Evolutionary conservation across 92 coral and sea anemone species (phyloP).

Genomic region (Heteractis magnifica): DNA sequence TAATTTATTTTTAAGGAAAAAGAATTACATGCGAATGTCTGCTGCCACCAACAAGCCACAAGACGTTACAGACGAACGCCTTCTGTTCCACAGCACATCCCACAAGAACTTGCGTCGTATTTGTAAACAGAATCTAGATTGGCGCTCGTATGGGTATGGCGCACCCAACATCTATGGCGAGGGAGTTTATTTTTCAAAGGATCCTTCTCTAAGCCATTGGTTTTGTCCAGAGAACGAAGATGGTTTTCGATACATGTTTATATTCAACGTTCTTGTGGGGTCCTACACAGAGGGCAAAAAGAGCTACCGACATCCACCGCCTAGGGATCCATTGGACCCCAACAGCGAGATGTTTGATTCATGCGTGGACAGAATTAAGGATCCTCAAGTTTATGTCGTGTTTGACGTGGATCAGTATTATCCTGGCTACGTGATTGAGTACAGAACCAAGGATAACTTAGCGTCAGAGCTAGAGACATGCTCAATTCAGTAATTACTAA

Average conservation of each 20-base stretch:
- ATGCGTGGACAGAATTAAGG: constrained; percentile 63
- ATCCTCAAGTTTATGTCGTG: constrained; percentile 68
- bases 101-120: constrained; percentile 49
- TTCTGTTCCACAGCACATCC: constrained; percentile 64
- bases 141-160: constrained; percentile 51
- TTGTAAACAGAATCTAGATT: constrained; percentile 69
- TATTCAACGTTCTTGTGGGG: constrained; percentile 77
- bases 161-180: constrained; percentile 54
- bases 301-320: constrained; percentile 43
- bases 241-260: constrained; percentile 56
- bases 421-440: constrained; percentile 66
- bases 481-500: too few relatives aligned
- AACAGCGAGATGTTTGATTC: constrained; percentile 57
- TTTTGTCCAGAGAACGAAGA: constrained; percentile 55
- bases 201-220: constrained; percentile 53
- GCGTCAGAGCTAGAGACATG: too few relatives aligned
- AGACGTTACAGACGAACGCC: constrained; percentile 45
- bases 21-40: constrained; percentile 55
- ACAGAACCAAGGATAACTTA: background rate
- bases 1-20: constrained; percentile 44
- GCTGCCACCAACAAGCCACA: background rate
- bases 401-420: constrained; percentile 76
- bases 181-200: constrained; percentile 72
- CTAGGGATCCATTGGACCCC: constrained; percentile 28
- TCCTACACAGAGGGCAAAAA: constrained; percentile 68